A percentile compares a stretch with the other conserved stretches of the same genome.
Evolutionary conservation across 2,888 invertebrate genomes (phyloP).

Genomic region (Eupithecia pulchellata): DNA sequence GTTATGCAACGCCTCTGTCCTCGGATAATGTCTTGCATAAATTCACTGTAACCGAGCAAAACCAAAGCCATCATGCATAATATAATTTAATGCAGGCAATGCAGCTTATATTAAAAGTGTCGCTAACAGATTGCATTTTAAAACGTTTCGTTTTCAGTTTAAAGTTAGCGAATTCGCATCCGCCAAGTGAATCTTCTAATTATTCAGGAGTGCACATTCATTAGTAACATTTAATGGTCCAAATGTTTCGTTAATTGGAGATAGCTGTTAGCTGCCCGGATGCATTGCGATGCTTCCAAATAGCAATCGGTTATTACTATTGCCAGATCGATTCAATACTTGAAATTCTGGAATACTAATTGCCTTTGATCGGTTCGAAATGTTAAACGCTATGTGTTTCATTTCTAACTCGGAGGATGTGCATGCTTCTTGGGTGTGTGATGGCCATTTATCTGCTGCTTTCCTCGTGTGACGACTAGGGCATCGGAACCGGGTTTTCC

Average conservation of each 20-base stretch:
- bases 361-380: constrained; percentile 59
- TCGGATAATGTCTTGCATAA: constrained; percentile 84
- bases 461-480: neutral
- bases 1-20: constrained; percentile 80
- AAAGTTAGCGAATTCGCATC: constrained; percentile 41
- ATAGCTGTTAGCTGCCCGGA: constrained; percentile 68
- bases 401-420: neutral
- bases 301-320: constrained; percentile 63
- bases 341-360: constrained; percentile 57
- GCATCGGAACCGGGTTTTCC: too few species aligned
- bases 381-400: neutral
- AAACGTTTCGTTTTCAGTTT: constrained; percentile 36
- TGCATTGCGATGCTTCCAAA: constrained; percentile 55
- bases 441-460: neutral
- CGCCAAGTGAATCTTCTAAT: constrained; percentile 50
- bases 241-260: constrained; percentile 72
- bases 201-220: constrained; percentile 51
- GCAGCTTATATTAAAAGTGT: constrained; percentile 64
- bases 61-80: constrained; percentile 75
- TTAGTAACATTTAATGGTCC: constrained; percentile 56
- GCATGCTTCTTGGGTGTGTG: neutral
- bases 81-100: constrained; percentile 75
- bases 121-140: constrained; percentile 52
- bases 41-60: constrained; percentile 80
- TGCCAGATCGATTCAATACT: constrained; percentile 57